phyloP scores from a whole-genome alignment of 2,888 invertebrate genomes.

The Hirudinaria manillensis region DNA sequence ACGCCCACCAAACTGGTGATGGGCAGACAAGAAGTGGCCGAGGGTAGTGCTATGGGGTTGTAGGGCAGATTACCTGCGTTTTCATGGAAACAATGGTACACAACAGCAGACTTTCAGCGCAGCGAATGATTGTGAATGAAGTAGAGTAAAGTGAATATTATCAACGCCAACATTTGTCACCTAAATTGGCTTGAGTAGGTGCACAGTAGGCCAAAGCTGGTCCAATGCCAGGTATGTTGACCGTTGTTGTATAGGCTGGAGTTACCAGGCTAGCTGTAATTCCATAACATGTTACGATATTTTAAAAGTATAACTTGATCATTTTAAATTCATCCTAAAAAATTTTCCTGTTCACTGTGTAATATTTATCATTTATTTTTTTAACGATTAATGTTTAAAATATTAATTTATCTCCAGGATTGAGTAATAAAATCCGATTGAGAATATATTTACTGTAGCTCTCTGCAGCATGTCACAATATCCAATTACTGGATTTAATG shows the following conservation, averaged over 20 bases:
- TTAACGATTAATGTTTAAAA: too few species aligned
- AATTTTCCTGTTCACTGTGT: background rate
- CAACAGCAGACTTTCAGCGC: background rate
- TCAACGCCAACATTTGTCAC: background rate
- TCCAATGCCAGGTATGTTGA: constrained; percentile 33
- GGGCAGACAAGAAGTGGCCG: constrained; percentile 27
- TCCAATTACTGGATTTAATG: too few species aligned
- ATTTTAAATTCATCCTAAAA: background rate
- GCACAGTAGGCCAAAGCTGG: constrained; percentile 33
- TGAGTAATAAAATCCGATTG: too few species aligned
- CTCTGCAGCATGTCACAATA: too few species aligned
- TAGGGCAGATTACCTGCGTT: constrained; percentile 27
- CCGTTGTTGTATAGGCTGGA: constrained; percentile 30
- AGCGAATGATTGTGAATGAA: background rate
- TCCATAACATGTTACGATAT: background rate
- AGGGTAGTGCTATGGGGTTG: constrained; percentile 28
- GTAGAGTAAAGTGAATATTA: background rate
- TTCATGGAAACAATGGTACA: background rate
- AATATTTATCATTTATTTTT: too few species aligned
- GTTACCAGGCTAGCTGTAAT: constrained; percentile 26
- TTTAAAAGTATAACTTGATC: background rate
- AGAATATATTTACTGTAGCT: too few species aligned
- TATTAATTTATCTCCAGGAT: too few species aligned
- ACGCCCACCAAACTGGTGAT: constrained; percentile 25
- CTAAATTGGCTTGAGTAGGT: constrained; percentile 26